Conservation (phyloP, 1,140 invertebrate species). For the Drosophila subpulchrella region DNA sequence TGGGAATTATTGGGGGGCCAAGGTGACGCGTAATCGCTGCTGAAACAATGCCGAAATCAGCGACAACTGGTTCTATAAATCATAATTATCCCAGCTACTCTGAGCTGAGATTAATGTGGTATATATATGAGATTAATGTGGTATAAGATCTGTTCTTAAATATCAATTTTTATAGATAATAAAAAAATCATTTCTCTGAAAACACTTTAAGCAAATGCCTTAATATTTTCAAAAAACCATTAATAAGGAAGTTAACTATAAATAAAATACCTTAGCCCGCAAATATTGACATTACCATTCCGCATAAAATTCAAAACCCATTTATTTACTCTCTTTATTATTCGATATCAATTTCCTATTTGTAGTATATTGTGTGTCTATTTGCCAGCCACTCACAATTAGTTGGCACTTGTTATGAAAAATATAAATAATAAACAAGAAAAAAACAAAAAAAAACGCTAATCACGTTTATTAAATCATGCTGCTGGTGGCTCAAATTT, state of each 20-base stretch:
- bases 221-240: not conserved
- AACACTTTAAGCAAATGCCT: no score
- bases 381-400: conserved; percentile 33
- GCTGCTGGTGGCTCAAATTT: conserved; percentile 32
- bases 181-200: no score
- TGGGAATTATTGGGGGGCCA: conserved; percentile 64
- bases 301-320: conserved; percentile 1
- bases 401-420: conserved; percentile 44
- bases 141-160: not conserved
- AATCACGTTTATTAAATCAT: conserved; percentile 67
- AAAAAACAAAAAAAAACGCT: conserved; percentile 25
- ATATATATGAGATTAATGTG: no score
- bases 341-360: conserved; percentile 40
- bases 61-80: conserved; percentile 53
- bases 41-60: conserved; percentile 4
- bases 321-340: conserved; percentile 10
- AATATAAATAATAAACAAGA: conserved; percentile 5
- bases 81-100: conserved; percentile 24
- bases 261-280: not conserved
- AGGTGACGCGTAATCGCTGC: conserved; percentile 35
- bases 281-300: not conserved
- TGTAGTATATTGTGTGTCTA: conserved; percentile 17
- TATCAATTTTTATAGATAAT: not conserved
- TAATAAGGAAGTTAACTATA: not conserved
- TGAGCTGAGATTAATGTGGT: not conserved